These are phyloP conservation scores for Melanotus villosus DNA, from an alignment of 2,888 invertebrate genomes.

Conservation along the genomic window DNA sequence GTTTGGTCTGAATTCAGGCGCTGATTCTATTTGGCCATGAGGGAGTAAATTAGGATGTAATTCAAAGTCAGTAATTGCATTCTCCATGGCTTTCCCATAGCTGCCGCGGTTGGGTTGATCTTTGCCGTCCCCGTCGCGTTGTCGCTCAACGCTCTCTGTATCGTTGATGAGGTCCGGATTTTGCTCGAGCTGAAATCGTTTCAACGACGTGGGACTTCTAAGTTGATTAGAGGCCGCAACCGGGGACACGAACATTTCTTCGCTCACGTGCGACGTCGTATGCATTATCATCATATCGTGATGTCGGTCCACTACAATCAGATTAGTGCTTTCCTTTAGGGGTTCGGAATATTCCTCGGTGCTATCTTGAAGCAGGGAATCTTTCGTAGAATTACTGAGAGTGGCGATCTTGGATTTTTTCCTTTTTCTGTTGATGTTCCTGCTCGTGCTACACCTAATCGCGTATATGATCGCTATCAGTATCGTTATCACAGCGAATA, in stretches of 20 bases:
- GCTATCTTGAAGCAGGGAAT: conserved; percentile 61
- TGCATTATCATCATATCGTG: conserved; percentile 60
- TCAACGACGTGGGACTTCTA: conserved; percentile 72
- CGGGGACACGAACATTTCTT: conserved; percentile 60
- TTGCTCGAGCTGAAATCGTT: conserved; percentile 74
- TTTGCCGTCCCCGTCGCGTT: conserved; percentile 64
- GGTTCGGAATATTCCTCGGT: conserved; percentile 60
- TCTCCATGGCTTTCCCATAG: conserved; percentile 61
- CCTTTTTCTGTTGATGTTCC: conserved; percentile 70
- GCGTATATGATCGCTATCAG: conserved; percentile 75
- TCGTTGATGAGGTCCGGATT: conserved; percentile 87
- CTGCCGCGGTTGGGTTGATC: conserved; percentile 51
- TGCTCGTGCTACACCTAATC: conserved; percentile 60
- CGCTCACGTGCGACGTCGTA: conserved; percentile 61
- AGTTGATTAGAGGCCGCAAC: conserved; percentile 68
- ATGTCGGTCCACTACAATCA: conserved; percentile 54
- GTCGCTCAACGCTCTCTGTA: conserved; percentile 74
- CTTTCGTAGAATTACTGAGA: conserved; percentile 66
- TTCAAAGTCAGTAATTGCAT: conserved; percentile 57
- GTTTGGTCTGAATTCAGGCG: conserved; percentile 46
- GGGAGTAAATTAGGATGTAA: conserved; percentile 61
- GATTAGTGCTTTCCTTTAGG: conserved; percentile 58
- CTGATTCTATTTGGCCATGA: conserved; percentile 53
- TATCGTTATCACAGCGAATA: conserved; percentile 77
- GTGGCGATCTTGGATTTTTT: conserved; percentile 68